Evolutionary conservation across 23 tunicate genomes (phyloP), one percentile per base, ranked within the genome.

Genomic region (Ciona savignyi): DNA sequence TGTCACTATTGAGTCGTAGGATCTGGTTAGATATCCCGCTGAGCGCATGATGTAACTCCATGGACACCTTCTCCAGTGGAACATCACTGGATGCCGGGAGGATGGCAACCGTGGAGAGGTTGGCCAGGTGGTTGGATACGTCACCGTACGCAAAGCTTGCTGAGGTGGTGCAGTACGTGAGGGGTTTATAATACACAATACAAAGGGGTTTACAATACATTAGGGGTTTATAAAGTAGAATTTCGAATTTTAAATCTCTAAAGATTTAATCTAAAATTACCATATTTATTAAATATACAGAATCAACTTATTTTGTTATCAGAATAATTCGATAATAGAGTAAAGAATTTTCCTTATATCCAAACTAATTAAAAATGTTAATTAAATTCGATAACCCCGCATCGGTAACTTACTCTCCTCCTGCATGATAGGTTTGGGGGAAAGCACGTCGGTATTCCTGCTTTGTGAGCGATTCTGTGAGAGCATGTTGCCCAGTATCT

Each of bases 71-170:
- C n/a, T 80, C 88, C 25, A 95, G 72, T 0, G 99, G 96, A 30
- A 88, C 99, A 51, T 88, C 93, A 21, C 35, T 65, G n/a, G 87
- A 70, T 19, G 95, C 80, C 1, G 99, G 95, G n/a, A 95, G 81
- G 66, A 95, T 86, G 15, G 99, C 99, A 19, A 95, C 96, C 21
- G 99, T 95, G 19, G 96, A 89, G 0, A 95, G 76, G 71, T 95
- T 95, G 77, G 99, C 99, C 21, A 95, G 90, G 34, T 95, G 99
- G 66, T 95, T 95, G 22, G 99, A 90, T 15, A 95, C 90, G 60
- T 83, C 95, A 42, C 97, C 97, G 67, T 91, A 91, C 2, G 97
- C 97, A 32, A 90, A 61, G 21, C 62, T 68, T 1, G 89, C 97
- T 90, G 70, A 0, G 73, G 61, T 56, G 34, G 22, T 3, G 4